Evolutionary conservation across 2,888 invertebrate species (phyloP).

Genomic region (Oegoconia quadripuncta): DNA sequence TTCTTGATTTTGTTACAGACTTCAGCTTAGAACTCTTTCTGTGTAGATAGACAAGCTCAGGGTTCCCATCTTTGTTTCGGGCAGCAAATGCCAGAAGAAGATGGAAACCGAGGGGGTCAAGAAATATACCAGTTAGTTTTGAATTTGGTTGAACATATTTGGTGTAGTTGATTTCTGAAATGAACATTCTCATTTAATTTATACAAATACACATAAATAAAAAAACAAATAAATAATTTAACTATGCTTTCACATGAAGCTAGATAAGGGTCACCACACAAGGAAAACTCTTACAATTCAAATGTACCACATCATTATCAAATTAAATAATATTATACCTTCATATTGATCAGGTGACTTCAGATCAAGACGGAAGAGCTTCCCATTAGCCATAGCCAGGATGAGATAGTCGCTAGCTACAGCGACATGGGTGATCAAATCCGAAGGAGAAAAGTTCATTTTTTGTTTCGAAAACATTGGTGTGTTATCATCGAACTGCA

Average conservation of each 20-base stretch:
- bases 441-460: conserved; percentile 88
- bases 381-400: conserved; percentile 90
- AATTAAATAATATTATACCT: conserved; percentile 69
- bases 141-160: conserved; percentile 80
- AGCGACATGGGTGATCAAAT: conserved; percentile 87
- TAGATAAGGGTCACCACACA: too few species aligned
- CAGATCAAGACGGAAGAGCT: conserved; percentile 89
- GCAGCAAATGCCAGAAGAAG: conserved; percentile 86
- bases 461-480: conserved; percentile 93
- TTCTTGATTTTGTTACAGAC: conserved; percentile 80
- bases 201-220: not conserved
- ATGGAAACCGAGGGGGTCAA: conserved; percentile 94
- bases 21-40: conserved; percentile 87
- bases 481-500: conserved; percentile 83
- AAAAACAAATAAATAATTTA: not conserved
- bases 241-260: too few species aligned
- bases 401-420: conserved; percentile 91
- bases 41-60: conserved; percentile 90
- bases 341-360: conserved; percentile 87
- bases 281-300: too few species aligned
- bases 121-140: conserved; percentile 83
- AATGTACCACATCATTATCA: not conserved
- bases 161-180: conserved; percentile 85
- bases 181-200: conserved; percentile 12
- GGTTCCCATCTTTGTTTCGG: conserved; percentile 75